A percentile compares a stretch with the other conserved stretches of the same genome.
These are phyloP conservation scores for Apodemia zela DNA, from an alignment of 2,888 invertebrate genomes.

Conservation along the genomic window DNA sequence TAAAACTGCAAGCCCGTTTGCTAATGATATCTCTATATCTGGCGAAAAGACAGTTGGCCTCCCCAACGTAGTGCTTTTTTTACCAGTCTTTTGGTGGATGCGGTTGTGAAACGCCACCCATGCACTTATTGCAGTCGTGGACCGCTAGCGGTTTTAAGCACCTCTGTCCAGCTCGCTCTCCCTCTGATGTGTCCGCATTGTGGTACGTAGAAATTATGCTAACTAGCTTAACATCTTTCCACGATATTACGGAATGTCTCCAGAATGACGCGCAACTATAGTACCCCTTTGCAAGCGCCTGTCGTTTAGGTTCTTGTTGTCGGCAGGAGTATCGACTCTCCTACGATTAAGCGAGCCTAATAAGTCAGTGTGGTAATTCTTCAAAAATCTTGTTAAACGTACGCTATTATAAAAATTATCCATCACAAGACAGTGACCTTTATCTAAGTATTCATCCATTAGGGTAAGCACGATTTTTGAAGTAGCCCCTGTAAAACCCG, in stretches of 20 bases:
- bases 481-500: constrained; percentile 8
- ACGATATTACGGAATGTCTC: background rate
- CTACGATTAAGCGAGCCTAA: constrained; percentile 3
- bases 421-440: constrained; percentile 4
- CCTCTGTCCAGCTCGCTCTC: background rate
- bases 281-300: background rate
- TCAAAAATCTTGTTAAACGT: background rate
- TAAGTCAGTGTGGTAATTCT: background rate
- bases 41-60: background rate
- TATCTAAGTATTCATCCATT: constrained; percentile 9
- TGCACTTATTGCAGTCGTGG: too few species aligned
- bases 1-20: constrained; percentile 8
- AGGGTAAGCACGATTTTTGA: background rate
- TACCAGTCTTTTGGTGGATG: background rate
- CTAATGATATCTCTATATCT: background rate
- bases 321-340: background rate
- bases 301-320: background rate
- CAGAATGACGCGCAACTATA: background rate
- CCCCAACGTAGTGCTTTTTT: background rate
- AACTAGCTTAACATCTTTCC: background rate
- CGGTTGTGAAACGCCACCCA: background rate
- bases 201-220: background rate
- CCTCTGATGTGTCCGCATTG: background rate
- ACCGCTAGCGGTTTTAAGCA: background rate
- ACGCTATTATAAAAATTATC: background rate